A percentile compares a stretch with the other conserved stretches of the same genome.
Conservation (phyloP, 2,797 vertebrate genomes). For the Lepus townsendii region DNA sequence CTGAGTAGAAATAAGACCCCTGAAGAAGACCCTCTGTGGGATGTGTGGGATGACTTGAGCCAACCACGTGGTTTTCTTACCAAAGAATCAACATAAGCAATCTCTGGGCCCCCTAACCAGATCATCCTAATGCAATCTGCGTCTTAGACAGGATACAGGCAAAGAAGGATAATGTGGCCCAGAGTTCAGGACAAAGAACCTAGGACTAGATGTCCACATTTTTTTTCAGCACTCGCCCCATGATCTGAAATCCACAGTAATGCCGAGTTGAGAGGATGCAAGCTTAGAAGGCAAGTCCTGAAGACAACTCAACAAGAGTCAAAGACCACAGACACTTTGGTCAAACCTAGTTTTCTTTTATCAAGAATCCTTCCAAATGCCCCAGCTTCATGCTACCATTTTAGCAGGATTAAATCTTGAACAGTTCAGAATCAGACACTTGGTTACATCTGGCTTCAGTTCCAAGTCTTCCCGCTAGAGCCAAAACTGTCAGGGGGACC, state of each 20-base stretch:
- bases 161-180: neutral
- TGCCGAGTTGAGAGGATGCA: neutral
- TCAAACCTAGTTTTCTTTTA: constrained; percentile 40
- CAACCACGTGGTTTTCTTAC: constrained; percentile 5
- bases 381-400: neutral
- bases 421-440: neutral
- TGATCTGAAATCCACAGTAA: neutral
- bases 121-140: neutral
- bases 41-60: neutral
- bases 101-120: neutral
- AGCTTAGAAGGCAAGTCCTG: neutral
- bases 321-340: neutral
- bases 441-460: neutral
- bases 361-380: constrained; percentile 40
- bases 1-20: neutral
- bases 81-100: neutral
- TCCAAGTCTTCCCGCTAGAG: neutral
- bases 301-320: neutral
- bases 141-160: neutral
- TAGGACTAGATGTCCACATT: neutral
- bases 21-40: neutral
- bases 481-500: neutral
- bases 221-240: neutral
- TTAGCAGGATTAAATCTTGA: constrained; percentile 54
- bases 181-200: neutral